phyloP scores from a whole-genome alignment of 1,140 invertebrate genomes.

The Coptotermes formosanus region DNA sequence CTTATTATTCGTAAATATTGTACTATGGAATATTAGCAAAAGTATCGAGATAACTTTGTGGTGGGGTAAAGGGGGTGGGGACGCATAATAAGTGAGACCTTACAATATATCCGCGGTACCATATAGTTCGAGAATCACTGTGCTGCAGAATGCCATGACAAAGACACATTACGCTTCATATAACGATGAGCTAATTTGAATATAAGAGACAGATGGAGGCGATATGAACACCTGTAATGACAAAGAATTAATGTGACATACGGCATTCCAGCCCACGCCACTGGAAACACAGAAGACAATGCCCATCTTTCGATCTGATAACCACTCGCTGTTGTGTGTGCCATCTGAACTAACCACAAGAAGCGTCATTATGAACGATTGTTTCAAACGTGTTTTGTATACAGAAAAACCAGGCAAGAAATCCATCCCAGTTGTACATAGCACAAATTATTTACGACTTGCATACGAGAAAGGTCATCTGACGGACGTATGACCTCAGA shows the following conservation, averaged over 20 bases:
- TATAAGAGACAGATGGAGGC: background rate
- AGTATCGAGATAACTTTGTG: too few species aligned
- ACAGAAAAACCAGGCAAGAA: background rate
- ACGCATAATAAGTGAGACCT: too few species aligned
- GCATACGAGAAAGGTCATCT: background rate
- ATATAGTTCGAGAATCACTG: too few species aligned
- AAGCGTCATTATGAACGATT: background rate
- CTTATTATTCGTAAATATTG: too few species aligned
- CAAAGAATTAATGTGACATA: background rate
- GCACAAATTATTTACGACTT: background rate
- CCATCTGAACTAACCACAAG: background rate
- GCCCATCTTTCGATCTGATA: background rate
- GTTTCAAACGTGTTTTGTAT: background rate
- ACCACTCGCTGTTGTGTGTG: background rate
- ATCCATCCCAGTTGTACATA: background rate
- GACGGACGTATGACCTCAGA: background rate
- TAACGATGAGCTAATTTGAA: background rate
- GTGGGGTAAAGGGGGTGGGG: too few species aligned
- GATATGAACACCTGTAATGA: background rate
- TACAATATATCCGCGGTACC: too few species aligned
- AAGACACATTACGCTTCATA: background rate
- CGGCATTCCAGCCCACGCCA: background rate
- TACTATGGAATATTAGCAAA: too few species aligned
- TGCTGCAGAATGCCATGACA: background rate
- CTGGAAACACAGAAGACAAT: background rate